Percentiles rank a stretch among this genome's conserved stretches.
Evolutionary conservation across 2,888 invertebrate species (phyloP).

Genomic region (Diplolepis rosae): DNA sequence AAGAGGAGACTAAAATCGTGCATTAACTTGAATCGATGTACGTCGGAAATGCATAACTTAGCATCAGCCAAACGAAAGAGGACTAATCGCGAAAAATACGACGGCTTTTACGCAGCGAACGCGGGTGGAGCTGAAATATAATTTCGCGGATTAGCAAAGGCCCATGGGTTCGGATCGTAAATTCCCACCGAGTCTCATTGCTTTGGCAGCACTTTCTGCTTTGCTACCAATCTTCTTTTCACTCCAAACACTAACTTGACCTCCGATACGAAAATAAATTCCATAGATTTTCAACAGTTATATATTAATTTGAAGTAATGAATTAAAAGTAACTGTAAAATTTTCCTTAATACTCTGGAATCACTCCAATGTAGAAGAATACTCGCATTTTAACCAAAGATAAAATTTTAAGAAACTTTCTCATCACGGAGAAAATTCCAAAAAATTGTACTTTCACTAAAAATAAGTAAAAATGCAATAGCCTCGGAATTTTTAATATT

Average conservation of each 20-base stretch:
- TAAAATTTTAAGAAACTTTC: too few relatives aligned
- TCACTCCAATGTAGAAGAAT: too few relatives aligned
- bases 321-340: too few relatives aligned
- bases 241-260: conserved; percentile 7
- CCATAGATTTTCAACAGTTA: neutral
- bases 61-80: conserved; percentile 64
- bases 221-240: neutral
- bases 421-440: too few relatives aligned
- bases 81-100: conserved; percentile 69
- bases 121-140: conserved; percentile 58
- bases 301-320: too few relatives aligned
- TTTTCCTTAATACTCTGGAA: too few relatives aligned
- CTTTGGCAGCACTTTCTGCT: conserved; percentile 2
- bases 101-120: conserved; percentile 41
- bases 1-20: conserved; percentile 9
- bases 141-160: conserved; percentile 65
- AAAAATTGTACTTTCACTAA: too few relatives aligned
- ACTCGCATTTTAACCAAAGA: too few relatives aligned
- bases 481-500: too few relatives aligned
- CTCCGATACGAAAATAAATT: neutral
- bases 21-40: conserved; percentile 13
- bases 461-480: too few relatives aligned
- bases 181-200: conserved; percentile 44
- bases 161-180: conserved; percentile 42
- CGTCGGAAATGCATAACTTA: conserved; percentile 68